phyloP scores from a whole-genome alignment of 2,888 invertebrate genomes.

The Pachycephus smyrnensis region DNA sequence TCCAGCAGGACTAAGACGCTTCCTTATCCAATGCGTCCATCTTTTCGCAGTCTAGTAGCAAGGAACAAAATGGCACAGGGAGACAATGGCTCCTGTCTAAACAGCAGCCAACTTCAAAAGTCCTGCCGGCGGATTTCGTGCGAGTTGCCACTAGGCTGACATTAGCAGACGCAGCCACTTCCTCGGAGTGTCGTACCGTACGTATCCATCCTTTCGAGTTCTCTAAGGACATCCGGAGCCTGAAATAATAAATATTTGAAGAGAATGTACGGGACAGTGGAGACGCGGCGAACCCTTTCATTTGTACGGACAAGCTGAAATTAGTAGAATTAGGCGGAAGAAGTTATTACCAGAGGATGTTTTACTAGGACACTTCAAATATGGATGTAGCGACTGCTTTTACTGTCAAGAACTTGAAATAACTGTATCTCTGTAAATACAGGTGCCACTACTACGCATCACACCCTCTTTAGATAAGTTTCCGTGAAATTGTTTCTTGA shows the following conservation, averaged over 20 bases:
- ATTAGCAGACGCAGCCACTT: constrained; percentile 28
- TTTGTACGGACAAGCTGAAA: constrained; percentile 63
- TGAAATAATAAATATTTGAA: constrained; percentile 64
- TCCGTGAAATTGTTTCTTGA: neutral
- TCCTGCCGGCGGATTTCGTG: constrained; percentile 38
- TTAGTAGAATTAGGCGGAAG: constrained; percentile 50
- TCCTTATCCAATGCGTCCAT: neutral
- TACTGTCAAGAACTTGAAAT: constrained; percentile 39
- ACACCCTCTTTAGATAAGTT: neutral
- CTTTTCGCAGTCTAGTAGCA: constrained; percentile 20
- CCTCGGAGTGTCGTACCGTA: constrained; percentile 22
- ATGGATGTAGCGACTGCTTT: constrained; percentile 28
- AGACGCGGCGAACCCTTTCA: constrained; percentile 62
- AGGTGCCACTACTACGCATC: constrained; percentile 32
- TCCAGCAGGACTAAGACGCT: neutral
- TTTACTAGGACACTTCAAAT: constrained; percentile 46
- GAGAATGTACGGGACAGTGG: constrained; percentile 43
- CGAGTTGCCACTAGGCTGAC: constrained; percentile 22
- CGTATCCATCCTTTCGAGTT: constrained; percentile 27
- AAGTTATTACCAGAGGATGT: constrained; percentile 47
- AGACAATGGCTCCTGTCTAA: constrained; percentile 57
- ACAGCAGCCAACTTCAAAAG: constrained; percentile 52
- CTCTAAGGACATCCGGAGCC: constrained; percentile 41
- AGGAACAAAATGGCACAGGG: constrained; percentile 18
- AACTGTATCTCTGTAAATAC: constrained; percentile 45